Percentiles rank a stretch among this genome's conserved stretches.
Evolutionary conservation across 2,113 vertebrate genomes (phyloP).

Genomic region (Bufo bufo): DNA sequence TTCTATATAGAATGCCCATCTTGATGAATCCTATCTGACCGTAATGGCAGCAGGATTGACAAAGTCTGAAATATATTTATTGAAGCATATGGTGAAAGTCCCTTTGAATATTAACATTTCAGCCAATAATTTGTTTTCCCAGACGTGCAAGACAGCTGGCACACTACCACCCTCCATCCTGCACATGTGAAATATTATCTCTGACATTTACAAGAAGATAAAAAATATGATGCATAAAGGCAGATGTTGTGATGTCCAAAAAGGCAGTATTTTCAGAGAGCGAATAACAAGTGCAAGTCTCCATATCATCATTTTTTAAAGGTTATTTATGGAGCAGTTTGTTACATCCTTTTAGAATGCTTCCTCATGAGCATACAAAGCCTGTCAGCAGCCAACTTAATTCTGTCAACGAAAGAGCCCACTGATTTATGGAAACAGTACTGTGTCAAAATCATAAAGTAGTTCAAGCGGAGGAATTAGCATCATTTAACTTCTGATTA

Average conservation of each 20-base stretch:
- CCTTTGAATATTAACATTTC: constrained; percentile 48
- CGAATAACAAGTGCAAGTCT: constrained; percentile 16
- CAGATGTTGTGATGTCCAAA: constrained; percentile 46
- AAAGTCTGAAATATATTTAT: constrained; percentile 17
- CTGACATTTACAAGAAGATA: constrained; percentile 54
- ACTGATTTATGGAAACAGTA: neutral
- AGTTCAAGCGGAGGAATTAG: neutral
- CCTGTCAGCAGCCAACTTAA: neutral
- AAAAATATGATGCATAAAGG: constrained; percentile 36
- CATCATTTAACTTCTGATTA: neutral
- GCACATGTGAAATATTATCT: constrained; percentile 52
- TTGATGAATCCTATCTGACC: constrained; percentile 5
- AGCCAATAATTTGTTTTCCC: constrained; percentile 47
- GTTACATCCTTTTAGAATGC: constrained; percentile 13
- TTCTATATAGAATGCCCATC: neutral
- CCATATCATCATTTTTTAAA: neutral
- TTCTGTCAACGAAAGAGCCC: neutral
- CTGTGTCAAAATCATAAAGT: neutral
- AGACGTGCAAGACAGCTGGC: constrained; percentile 48
- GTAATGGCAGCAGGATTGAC: constrained; percentile 1
- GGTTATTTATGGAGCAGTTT: constrained; percentile 38
- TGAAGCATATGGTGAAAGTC: constrained; percentile 50
- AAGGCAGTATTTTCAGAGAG: neutral
- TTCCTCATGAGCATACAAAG: constrained; percentile 15
- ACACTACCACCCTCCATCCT: constrained; percentile 40